phyloP scores from a whole-genome alignment of 2,797 vertebrate species.

The Agapornis canus region DNA sequence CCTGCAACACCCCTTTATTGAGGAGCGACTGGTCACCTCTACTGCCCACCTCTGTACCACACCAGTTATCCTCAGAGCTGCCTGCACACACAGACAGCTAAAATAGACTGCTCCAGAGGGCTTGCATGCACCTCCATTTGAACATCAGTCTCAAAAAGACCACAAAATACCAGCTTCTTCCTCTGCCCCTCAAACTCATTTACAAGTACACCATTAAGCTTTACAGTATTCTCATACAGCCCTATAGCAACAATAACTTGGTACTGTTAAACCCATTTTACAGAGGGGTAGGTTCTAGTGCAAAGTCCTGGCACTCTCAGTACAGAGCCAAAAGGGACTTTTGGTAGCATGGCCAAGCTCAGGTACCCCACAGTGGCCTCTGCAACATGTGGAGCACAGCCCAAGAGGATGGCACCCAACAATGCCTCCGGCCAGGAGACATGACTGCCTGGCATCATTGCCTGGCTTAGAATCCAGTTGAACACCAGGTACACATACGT shows the following conservation, averaged over 20 bases:
- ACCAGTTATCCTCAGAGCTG: background rate
- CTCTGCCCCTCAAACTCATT: background rate
- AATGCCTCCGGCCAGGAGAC: background rate
- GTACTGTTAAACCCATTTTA: background rate
- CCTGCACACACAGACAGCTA: background rate
- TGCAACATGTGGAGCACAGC: background rate
- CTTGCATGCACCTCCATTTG: rapidly evolving
- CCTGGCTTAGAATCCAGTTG: background rate
- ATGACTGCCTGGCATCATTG: background rate
- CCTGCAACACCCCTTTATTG: rapidly evolving
- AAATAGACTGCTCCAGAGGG: background rate
- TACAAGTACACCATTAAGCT: background rate
- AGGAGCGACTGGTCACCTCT: background rate
- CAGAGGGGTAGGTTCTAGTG: background rate
- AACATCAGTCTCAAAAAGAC: background rate
- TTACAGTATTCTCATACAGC: background rate
- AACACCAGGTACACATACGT: background rate
- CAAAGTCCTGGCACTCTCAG: background rate
- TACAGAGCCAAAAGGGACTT: background rate
- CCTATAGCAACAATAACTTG: background rate
- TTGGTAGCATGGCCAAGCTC: background rate
- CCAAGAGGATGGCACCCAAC: background rate
- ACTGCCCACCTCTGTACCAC: rapidly evolving
- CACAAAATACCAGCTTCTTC: background rate
- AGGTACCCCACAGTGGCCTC: background rate